These are phyloP conservation scores for Argynnis bischoffii DNA, from an alignment of 2,888 invertebrate species.

Conservation along the genomic window DNA sequence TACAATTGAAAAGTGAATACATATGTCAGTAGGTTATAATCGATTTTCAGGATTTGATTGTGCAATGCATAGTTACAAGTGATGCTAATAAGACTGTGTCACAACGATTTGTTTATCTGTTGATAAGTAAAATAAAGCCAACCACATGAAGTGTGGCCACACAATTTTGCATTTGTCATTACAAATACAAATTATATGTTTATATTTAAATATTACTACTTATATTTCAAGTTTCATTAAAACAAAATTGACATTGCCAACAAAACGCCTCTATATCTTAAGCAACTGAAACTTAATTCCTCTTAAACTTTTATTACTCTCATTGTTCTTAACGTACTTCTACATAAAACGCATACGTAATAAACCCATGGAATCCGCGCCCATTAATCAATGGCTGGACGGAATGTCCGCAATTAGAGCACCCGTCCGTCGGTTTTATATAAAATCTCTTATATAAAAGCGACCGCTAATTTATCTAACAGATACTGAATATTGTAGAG, in stretches of 20 bases:
- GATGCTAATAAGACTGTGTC: too few relatives aligned
- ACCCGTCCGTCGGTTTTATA: conserved; percentile 23
- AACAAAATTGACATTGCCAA: neutral
- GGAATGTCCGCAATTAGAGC: conserved; percentile 32
- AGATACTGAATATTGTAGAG: neutral
- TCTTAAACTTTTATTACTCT: conserved; percentile 8
- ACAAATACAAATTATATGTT: too few relatives aligned
- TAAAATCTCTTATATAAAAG: conserved; percentile 15
- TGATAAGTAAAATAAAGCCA: too few relatives aligned
- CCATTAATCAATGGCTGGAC: conserved; percentile 32
- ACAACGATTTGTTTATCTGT: too few relatives aligned
- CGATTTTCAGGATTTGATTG: too few relatives aligned
- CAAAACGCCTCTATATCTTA: neutral
- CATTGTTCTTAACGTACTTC: conserved; percentile 18
- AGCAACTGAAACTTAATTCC: conserved; percentile 8
- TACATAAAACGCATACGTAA: conserved; percentile 25
- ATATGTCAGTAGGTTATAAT: too few relatives aligned
- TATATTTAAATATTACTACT: too few relatives aligned
- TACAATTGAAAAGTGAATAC: too few relatives aligned
- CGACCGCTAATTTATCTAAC: conserved; percentile 15
- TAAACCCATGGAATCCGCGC: conserved; percentile 26
- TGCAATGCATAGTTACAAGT: too few relatives aligned
- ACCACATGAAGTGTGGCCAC: too few relatives aligned
- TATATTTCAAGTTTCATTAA: neutral
- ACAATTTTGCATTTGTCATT: too few relatives aligned